A percentile compares a stretch with the other conserved stretches of the same genome.
Conservation (phyloP, 2,888 invertebrate genomes). For the Cosmia pyralina region DNA sequence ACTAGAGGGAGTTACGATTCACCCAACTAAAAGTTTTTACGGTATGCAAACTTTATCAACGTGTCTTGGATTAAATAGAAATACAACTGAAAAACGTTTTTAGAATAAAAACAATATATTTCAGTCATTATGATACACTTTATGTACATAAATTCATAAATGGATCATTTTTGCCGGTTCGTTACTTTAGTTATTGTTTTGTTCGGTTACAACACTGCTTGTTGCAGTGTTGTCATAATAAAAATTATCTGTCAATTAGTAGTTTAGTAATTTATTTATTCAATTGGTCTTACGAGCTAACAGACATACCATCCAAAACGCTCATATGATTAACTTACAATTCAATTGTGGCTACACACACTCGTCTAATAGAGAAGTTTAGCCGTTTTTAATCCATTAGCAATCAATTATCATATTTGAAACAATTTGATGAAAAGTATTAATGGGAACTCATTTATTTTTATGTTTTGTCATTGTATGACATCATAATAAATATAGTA, state of each 20-base stretch:
- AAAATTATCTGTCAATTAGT: background rate
- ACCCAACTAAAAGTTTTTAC: slow-evolving; percentile 18
- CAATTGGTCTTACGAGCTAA: too few relatives aligned
- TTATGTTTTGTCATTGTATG: background rate
- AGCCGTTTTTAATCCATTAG: background rate
- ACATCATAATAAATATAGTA: background rate
- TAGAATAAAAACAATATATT: background rate
- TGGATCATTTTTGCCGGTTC: slow-evolving; percentile 39
- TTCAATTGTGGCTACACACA: too few relatives aligned
- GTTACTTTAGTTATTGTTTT: slow-evolving; percentile 31
- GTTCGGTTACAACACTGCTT: slow-evolving; percentile 45
- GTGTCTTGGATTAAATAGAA: background rate
- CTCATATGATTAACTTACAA: too few relatives aligned
- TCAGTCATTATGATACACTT: background rate
- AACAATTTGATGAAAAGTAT: background rate
- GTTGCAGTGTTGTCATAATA: slow-evolving; percentile 9
- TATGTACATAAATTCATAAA: background rate
- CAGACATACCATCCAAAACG: too few relatives aligned
- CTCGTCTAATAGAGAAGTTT: too few relatives aligned
- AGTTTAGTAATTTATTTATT: too few relatives aligned
- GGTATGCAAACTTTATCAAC: background rate
- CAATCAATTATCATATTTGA: background rate
- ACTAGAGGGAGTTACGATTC: slow-evolving; percentile 78
- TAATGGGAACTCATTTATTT: background rate
- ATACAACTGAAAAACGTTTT: background rate